These are phyloP conservation scores for Pycnonotus jocosus DNA, from an alignment of 2,113 vertebrate species.

Conservation along the genomic window DNA sequence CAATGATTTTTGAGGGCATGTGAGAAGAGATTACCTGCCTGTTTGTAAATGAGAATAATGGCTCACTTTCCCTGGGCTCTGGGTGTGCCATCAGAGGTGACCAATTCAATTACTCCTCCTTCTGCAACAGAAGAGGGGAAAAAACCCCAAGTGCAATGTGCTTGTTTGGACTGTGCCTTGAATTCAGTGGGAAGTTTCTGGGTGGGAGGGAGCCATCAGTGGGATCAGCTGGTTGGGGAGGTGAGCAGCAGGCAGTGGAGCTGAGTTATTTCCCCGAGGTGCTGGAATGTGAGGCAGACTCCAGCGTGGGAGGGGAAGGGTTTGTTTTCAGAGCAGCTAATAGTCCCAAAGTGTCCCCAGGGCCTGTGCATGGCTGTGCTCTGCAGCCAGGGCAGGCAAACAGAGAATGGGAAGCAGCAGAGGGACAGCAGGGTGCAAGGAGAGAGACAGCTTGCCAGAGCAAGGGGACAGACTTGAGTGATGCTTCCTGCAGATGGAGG, in stretches of 20 bases:
- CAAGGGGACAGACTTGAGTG: background rate
- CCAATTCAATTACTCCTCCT: slow-evolving; percentile 44
- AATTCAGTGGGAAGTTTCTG: background rate
- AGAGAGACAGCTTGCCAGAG: background rate
- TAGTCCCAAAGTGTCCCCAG: background rate
- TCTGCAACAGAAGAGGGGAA: background rate
- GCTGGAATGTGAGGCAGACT: background rate
- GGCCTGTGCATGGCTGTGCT: background rate
- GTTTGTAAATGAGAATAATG: slow-evolving; percentile 60
- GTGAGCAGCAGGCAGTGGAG: background rate
- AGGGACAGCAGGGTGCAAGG: background rate
- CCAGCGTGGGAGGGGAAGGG: background rate
- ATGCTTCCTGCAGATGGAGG: background rate
- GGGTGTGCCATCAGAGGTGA: background rate
- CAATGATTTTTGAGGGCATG: slow-evolving; percentile 44
- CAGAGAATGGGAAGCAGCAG: background rate
- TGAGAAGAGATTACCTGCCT: slow-evolving; percentile 50
- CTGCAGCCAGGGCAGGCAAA: background rate
- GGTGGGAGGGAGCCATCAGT: background rate
- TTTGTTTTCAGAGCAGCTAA: slow-evolving; percentile 20
- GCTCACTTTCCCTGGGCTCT: slow-evolving; percentile 21
- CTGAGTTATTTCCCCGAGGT: background rate
- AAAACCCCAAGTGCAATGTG: background rate
- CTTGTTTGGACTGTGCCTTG: background rate
- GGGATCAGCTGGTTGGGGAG: background rate